phyloP scores from a whole-genome alignment of 2,888 invertebrate species.

The Zygogramma bicolorata region DNA sequence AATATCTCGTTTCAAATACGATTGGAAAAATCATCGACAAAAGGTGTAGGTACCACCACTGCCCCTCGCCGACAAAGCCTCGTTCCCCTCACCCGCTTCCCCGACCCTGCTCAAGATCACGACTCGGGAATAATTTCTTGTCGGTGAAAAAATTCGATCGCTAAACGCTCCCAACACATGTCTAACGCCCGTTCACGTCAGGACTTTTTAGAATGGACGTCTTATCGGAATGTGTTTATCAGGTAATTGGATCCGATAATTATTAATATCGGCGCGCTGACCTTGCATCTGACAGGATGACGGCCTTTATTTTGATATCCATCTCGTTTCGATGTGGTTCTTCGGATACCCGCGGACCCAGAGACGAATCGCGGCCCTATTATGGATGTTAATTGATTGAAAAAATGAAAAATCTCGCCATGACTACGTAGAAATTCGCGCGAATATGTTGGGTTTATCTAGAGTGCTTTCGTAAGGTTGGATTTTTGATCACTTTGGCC shows the following conservation, averaged over 20 bases:
- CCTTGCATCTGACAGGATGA: slow-evolving; percentile 43
- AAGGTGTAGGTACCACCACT: background rate
- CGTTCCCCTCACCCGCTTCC: too few species aligned
- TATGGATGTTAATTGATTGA: background rate
- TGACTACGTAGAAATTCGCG: background rate
- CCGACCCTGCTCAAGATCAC: slow-evolving; percentile 43
- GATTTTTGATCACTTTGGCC: too few species aligned
- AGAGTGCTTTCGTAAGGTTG: too few species aligned
- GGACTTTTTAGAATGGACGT: slow-evolving; percentile 47
- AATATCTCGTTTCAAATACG: background rate
- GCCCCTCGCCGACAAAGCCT: background rate
- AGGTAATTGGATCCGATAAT: slow-evolving; percentile 57
- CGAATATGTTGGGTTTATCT: too few species aligned
- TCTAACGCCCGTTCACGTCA: slow-evolving; percentile 46
- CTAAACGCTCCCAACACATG: slow-evolving; percentile 45
- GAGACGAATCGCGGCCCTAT: background rate
- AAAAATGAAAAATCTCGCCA: background rate
- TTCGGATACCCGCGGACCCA: slow-evolving; percentile 6
- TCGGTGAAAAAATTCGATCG: slow-evolving; percentile 40
- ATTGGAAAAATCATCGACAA: background rate
- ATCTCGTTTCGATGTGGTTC: slow-evolving; percentile 28
- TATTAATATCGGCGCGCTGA: slow-evolving; percentile 47
- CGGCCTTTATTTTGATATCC: slow-evolving; percentile 42
- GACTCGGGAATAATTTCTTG: slow-evolving; percentile 38
- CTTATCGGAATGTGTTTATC: slow-evolving; percentile 56